phyloP scores from a whole-genome alignment of 2,797 vertebrate genomes.

The Amazonetta brasiliensis region DNA sequence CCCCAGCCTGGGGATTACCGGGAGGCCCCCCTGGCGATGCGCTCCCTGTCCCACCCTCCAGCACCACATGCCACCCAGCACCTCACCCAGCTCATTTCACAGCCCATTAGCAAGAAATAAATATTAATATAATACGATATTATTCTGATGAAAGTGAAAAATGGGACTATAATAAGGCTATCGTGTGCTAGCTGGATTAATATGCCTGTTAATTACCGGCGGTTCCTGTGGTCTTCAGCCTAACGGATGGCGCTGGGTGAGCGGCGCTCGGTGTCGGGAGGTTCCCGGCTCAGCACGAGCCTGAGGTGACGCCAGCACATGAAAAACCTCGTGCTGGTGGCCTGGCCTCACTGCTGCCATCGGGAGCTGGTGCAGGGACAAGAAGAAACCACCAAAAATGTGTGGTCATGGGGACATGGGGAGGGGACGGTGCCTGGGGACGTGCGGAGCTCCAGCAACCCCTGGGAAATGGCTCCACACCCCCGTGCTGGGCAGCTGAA shows the following conservation, averaged over 20 bases:
- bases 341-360: rapidly evolving
- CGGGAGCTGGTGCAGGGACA: too few relatives aligned
- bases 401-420: rapidly evolving
- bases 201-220: conserved; percentile 50
- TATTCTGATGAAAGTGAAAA: conserved; percentile 69
- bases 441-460: rapidly evolving
- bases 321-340: not conserved
- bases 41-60: not conserved
- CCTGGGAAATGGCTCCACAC: not conserved
- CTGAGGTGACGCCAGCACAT: rapidly evolving
- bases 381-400: not conserved
- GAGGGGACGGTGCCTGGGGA: not conserved
- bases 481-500: not conserved
- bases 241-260: not conserved
- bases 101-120: conserved; percentile 66
- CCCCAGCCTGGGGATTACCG: not conserved
- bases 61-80: not conserved
- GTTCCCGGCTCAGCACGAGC: not conserved
- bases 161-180: conserved; percentile 65
- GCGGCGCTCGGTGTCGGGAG: not conserved
- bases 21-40: rapidly evolving
- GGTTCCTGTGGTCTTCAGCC: conserved; percentile 38
- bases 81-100: conserved; percentile 27
- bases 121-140: conserved; percentile 67
- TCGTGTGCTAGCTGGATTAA: conserved; percentile 38